phyloP scores from a whole-genome alignment of 2,797 vertebrate species.

The Fratercula arctica region DNA sequence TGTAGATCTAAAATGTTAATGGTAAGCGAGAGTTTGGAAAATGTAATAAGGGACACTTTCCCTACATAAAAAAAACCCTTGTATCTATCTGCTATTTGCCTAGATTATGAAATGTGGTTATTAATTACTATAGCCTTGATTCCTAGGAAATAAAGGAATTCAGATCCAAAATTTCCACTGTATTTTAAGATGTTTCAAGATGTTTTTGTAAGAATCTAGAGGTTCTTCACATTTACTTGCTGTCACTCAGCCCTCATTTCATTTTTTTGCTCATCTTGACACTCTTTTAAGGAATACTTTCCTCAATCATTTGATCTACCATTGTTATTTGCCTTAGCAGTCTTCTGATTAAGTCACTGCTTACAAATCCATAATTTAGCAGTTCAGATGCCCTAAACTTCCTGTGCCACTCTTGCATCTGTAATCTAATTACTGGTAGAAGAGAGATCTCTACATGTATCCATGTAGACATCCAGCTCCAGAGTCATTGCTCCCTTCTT shows the following conservation, averaged over 20 bases:
- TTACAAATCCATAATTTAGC: background rate
- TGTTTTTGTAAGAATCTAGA: background rate
- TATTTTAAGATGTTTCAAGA: background rate
- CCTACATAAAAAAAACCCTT: background rate
- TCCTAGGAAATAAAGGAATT: slow-evolving; percentile 1
- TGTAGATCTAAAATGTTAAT: slow-evolving; percentile 30
- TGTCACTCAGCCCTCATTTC: background rate
- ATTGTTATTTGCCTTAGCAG: background rate
- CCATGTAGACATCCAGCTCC: background rate
- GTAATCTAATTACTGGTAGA: background rate
- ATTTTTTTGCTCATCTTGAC: background rate
- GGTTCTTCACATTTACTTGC: background rate
- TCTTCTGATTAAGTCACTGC: background rate
- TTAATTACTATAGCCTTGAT: background rate
- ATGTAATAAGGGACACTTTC: background rate
- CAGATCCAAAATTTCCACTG: background rate
- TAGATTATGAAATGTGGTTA: background rate
- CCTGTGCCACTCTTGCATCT: background rate
- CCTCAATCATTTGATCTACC: background rate
- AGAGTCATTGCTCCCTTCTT: background rate
- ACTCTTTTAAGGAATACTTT: background rate
- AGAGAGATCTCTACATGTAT: background rate
- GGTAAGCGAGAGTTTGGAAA: slow-evolving; percentile 34
- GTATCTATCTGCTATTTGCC: background rate
- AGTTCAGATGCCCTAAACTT: background rate